Conservation (phyloP, 2,888 invertebrate genomes). For the Thymelicus sylvestris region DNA sequence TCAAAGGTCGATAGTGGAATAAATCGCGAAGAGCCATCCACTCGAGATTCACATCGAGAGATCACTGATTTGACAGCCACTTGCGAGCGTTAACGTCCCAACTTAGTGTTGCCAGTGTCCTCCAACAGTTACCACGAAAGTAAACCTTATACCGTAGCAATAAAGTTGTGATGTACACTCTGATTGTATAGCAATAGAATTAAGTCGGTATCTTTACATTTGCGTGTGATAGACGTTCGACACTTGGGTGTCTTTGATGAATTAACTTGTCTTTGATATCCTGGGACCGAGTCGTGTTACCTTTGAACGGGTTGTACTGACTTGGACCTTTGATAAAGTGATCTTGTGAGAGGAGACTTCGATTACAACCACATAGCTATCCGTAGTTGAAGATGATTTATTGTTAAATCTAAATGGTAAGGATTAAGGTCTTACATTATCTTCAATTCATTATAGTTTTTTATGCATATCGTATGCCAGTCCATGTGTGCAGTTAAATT, state of each 20-base stretch:
- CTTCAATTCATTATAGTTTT: background rate
- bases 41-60: constrained; percentile 47
- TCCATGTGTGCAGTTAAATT: too few species aligned
- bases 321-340: constrained; percentile 29
- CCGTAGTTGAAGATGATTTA: constrained; percentile 13
- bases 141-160: constrained; percentile 24
- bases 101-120: constrained; percentile 18
- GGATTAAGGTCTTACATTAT: background rate
- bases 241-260: constrained; percentile 49
- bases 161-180: background rate
- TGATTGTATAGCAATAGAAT: constrained; percentile 18
- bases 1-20: constrained; percentile 39
- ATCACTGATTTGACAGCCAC: constrained; percentile 54
- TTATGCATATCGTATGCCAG: too few species aligned
- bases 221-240: constrained; percentile 45
- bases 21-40: constrained; percentile 48
- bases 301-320: constrained; percentile 38
- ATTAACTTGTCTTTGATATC: constrained; percentile 46
- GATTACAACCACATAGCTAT: background rate
- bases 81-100: constrained; percentile 41
- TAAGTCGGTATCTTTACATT: constrained; percentile 46
- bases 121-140: constrained; percentile 1
- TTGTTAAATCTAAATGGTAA: background rate
- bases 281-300: constrained; percentile 43
- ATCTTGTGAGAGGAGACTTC: constrained; percentile 16